These are phyloP conservation scores for Cancer borealis DNA, from an alignment of 2,888 invertebrate genomes.

Conservation along the genomic window DNA sequence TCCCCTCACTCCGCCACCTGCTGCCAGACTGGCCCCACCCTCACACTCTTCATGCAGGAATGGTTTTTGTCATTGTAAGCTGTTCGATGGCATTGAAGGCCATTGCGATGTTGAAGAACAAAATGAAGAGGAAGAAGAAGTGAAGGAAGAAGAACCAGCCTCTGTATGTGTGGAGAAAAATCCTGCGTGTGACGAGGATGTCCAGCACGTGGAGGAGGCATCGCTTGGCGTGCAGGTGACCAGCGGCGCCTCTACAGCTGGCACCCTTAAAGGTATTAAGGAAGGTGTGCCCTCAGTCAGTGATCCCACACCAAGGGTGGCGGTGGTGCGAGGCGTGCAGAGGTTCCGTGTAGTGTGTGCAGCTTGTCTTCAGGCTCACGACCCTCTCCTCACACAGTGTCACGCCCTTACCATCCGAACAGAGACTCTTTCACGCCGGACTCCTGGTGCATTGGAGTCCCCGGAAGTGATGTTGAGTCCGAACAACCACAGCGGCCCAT, in stretches of 20 bases:
- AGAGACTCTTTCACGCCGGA: conserved; percentile 47
- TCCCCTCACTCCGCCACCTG: conserved; percentile 57
- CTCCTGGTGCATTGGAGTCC: conserved; percentile 29
- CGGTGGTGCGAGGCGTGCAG: conserved; percentile 69
- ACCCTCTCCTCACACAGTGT: conserved; percentile 73
- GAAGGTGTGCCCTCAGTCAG: conserved; percentile 12
- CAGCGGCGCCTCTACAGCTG: not conserved
- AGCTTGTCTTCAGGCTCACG: conserved; percentile 74
- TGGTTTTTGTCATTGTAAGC: conserved; percentile 70
- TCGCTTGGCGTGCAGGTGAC: not conserved
- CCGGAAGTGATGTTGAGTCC: conserved; percentile 32
- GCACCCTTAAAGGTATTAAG: not conserved
- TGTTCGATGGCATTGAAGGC: conserved; percentile 71
- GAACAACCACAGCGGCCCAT: not conserved
- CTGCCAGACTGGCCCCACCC: conserved; percentile 41
- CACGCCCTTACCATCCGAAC: conserved; percentile 48
- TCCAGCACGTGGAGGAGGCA: not conserved
- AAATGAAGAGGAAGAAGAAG: conserved; percentile 57
- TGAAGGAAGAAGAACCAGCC: not conserved
- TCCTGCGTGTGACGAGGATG: not conserved
- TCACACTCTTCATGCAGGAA: conserved; percentile 68
- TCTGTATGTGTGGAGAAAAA: not conserved
- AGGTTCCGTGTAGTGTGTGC: conserved; percentile 76
- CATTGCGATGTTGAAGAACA: conserved; percentile 64
- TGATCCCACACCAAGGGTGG: conserved; percentile 64